A percentile compares a stretch with the other conserved stretches of the same genome.
Conservation (phyloP, 2,888 invertebrate species). For the Ectemnius cavifrons region DNA sequence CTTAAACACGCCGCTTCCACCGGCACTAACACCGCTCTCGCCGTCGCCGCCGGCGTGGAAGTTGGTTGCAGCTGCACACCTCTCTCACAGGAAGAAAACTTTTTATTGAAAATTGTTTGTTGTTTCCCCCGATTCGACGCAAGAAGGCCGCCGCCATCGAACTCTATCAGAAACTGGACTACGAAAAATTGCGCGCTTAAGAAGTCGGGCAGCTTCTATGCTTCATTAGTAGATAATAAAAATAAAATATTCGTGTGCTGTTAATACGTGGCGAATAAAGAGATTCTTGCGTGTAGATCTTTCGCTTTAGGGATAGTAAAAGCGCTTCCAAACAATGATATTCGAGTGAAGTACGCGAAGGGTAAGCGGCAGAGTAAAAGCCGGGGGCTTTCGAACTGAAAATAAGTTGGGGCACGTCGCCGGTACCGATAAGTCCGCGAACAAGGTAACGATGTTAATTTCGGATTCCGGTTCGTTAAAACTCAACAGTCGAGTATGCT, state of each 20-base stretch:
- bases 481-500: slow-evolving; percentile 56
- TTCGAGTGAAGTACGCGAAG: no score
- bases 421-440: slow-evolving; percentile 21
- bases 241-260: no score
- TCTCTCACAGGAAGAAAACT: slow-evolving; percentile 38
- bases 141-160: no score
- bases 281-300: no score
- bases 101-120: slow-evolving; percentile 63
- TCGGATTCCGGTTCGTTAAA: slow-evolving; percentile 56
- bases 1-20: slow-evolving; percentile 41
- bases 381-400: neutral
- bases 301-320: no score
- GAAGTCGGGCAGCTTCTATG: slow-evolving; percentile 14
- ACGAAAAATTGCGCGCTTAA: slow-evolving; percentile 46
- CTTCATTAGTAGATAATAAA: no score
- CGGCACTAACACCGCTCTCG: no score
- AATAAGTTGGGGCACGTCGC: neutral
- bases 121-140: slow-evolving; percentile 50
- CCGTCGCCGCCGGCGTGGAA: slow-evolving; percentile 31
- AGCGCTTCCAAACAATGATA: no score
- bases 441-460: slow-evolving; percentile 61
- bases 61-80: slow-evolving; percentile 55
- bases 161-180: slow-evolving; percentile 18
- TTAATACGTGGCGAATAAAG: no score
- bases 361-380: no score